phyloP scores from a whole-genome alignment of 2,797 vertebrate species.

The Novumbra hubbsi region DNA sequence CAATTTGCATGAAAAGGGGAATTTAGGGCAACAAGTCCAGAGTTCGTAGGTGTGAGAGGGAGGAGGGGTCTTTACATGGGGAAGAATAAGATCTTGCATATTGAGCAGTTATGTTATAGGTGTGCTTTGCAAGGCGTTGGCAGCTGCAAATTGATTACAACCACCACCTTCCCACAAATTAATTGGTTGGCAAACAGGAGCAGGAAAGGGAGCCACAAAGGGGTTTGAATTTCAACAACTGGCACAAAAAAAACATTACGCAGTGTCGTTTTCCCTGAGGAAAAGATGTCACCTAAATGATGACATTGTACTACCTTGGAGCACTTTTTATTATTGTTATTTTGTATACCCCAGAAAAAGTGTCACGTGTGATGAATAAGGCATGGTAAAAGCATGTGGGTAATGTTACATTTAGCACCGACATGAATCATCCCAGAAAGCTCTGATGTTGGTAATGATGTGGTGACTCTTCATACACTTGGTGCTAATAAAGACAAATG shows the following conservation, averaged over 20 bases:
- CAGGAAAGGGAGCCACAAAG: not conserved
- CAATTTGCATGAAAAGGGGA: not conserved
- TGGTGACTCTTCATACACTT: not conserved
- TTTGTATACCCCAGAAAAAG: not conserved
- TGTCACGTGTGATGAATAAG: not conserved
- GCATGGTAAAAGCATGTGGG: not conserved
- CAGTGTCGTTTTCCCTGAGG: not conserved
- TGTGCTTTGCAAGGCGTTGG: not conserved
- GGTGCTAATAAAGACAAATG: not conserved
- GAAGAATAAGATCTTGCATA: not conserved
- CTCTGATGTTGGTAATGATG: not conserved
- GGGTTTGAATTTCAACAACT: not conserved
- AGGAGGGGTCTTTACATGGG: not conserved
- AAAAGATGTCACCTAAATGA: not conserved
- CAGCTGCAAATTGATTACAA: not conserved
- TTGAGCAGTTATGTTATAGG: not conserved
- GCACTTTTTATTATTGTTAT: not conserved
- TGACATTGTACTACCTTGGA: not conserved
- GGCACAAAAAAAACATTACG: not conserved
- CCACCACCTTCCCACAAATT: not conserved
- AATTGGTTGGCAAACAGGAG: constrained; percentile 1
- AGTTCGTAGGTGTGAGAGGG: not conserved
- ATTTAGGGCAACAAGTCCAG: not conserved
- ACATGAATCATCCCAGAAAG: not conserved
- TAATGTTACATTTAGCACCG: not conserved